Conservation (phyloP, 2,797 vertebrate genomes). For the Sebastes diaconus region DNA sequence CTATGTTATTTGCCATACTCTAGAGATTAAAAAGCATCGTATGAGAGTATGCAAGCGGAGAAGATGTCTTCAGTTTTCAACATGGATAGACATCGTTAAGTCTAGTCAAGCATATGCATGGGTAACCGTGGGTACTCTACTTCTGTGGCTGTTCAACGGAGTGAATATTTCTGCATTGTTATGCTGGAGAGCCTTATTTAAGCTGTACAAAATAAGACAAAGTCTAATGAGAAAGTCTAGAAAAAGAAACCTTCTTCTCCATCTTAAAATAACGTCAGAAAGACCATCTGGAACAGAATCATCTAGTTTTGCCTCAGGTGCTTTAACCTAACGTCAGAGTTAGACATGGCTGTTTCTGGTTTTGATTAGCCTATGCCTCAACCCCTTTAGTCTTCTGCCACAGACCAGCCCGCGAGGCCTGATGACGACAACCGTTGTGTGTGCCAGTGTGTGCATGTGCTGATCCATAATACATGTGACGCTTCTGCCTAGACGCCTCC, state of each 20-base stretch:
- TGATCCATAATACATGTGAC: constrained; percentile 54
- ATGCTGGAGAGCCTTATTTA: background rate
- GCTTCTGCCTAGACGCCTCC: constrained; percentile 17
- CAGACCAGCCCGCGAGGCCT: constrained; percentile 13
- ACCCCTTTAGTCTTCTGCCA: constrained; percentile 15
- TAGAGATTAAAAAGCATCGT: background rate
- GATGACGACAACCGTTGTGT: constrained; percentile 20
- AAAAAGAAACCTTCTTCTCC: background rate
- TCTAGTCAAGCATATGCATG: constrained; percentile 26
- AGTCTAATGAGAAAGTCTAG: background rate
- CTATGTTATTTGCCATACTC: background rate
- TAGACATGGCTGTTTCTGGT: constrained; percentile 39
- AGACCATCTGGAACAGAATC: constrained; percentile 33
- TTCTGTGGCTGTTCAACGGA: background rate
- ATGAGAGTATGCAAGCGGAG: background rate
- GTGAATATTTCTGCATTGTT: background rate
- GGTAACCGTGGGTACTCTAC: background rate
- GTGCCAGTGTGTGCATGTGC: constrained; percentile 5
- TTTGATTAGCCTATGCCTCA: constrained; percentile 51
- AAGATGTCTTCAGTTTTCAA: constrained; percentile 12
- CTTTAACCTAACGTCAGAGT: constrained; percentile 9
- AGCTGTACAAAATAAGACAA: background rate
- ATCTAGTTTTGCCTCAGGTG: constrained; percentile 28
- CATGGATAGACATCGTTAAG: background rate
- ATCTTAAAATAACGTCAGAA: constrained; percentile 15